Base-by-base conservation (phyloP, 2,888 invertebrate species). In the Cataglyphis cursor region DNA sequence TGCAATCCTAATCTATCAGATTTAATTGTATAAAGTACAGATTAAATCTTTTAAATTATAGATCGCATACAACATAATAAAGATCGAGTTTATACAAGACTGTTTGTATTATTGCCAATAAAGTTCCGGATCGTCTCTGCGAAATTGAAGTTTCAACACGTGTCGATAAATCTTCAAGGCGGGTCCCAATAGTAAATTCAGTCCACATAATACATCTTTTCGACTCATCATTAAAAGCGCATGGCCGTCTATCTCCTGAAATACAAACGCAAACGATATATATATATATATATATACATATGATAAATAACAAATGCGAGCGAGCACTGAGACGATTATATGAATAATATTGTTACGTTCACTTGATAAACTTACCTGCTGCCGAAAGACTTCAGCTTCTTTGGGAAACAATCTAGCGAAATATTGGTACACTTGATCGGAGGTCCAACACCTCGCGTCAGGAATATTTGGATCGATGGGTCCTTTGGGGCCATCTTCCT, bases 221-320 rank as follows among this genome's bases (percentile, higher is more conserved):
- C 99, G 96, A 91, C 97, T 97, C 94, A 99, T 96, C 91, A 99
- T 96, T 84, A 98, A 95, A 78, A 99, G 95, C 0, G 98, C 98
- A 92, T 97, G 97, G 0, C 99, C 99, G 95, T 99, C 99, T 86
- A 99, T 98, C 94, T 99, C 98, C 98, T 98, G 95, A 38, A 83
- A 73, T 28, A 62, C 15, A 31, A 68, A 85, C 24, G 76, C 1
- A 10, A 10, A 48, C 8, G 41, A 59, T 31, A 21, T 38, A 21
- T 28, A 31, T 48, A n/a, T 51, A 15, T n/a, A 51, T 48, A n/a
- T 51, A 21, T 28, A 51, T 10, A 21, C 12, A 51, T 48, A 15
- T 51, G 9, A 21, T n/a, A 51, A 48, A 48, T 10, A 31, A 31
- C 10, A 64, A 64, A 61, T 61, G 12, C 12, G 10, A 18, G 24